Evolutionary conservation across 2,797 vertebrate species (phyloP).

Genomic region (Periophthalmus magnuspinnatus): DNA sequence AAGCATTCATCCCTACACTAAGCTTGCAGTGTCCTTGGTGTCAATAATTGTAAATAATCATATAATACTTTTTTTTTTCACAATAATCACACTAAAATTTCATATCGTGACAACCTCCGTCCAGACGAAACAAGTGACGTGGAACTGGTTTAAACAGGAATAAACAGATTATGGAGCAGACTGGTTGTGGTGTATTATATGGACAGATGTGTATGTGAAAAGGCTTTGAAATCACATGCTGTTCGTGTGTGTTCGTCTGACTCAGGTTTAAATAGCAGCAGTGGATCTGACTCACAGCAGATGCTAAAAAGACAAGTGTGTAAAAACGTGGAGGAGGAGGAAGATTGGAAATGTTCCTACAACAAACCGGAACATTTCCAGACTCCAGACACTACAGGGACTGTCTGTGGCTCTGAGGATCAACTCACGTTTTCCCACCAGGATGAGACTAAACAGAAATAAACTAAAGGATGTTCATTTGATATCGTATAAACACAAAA

Average conservation of each 20-base stretch:
- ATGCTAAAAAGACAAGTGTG: conserved; percentile 30
- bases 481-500: neutral
- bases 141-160: conserved; percentile 27
- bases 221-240: conserved; percentile 26
- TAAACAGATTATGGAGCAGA: conserved; percentile 28
- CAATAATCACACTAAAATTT: neutral
- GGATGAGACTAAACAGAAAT: conserved; percentile 2
- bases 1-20: too few species aligned
- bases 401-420: neutral
- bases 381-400: conserved; percentile 22
- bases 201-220: conserved; percentile 8
- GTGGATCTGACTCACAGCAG: conserved; percentile 47
- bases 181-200: conserved; percentile 8
- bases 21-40: neutral
- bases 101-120: neutral
- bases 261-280: conserved; percentile 38
- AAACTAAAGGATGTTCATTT: neutral
- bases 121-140: conserved; percentile 25
- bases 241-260: conserved; percentile 7
- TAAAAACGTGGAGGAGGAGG: conserved; percentile 28
- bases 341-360: conserved; percentile 42
- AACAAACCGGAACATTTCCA: conserved; percentile 43
- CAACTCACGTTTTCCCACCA: conserved; percentile 1
- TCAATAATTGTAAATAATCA: neutral
- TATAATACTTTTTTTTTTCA: neutral